Evolutionary conservation across 2,888 invertebrate genomes (phyloP).

Genomic region (Chironomus riparius): DNA sequence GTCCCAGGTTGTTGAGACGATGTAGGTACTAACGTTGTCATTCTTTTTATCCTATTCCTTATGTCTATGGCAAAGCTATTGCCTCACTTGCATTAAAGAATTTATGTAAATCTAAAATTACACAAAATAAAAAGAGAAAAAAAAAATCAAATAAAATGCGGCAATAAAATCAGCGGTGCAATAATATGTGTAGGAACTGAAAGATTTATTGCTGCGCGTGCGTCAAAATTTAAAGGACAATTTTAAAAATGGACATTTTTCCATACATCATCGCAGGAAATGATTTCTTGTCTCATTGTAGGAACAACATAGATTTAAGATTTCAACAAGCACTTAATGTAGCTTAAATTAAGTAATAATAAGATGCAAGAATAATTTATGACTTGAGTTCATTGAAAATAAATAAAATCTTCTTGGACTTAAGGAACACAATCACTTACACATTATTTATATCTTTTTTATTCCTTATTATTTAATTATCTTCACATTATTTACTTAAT

Average conservation of each 20-base stretch:
- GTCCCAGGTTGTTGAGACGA: conserved; percentile 29
- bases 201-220: background rate
- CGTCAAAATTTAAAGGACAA: background rate
- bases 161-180: too few relatives aligned
- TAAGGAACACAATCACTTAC: too few relatives aligned
- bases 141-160: background rate
- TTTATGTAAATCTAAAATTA: background rate
- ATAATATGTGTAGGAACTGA: too few relatives aligned
- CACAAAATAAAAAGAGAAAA: background rate
- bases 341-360: too few relatives aligned
- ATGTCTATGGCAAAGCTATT: background rate
- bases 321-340: background rate
- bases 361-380: too few relatives aligned
- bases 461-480: background rate
- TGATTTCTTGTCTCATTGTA: background rate
- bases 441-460: background rate
- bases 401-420: too few relatives aligned
- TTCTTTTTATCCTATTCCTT: conserved; percentile 29
- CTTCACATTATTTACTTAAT: background rate
- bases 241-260: conserved; percentile 8
- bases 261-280: background rate
- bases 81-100: background rate
- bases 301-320: background rate
- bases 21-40: conserved; percentile 43
- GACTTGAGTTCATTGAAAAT: too few relatives aligned